phyloP scores from a whole-genome alignment of 2,113 vertebrate genomes.

The Lipophrys pholis region DNA sequence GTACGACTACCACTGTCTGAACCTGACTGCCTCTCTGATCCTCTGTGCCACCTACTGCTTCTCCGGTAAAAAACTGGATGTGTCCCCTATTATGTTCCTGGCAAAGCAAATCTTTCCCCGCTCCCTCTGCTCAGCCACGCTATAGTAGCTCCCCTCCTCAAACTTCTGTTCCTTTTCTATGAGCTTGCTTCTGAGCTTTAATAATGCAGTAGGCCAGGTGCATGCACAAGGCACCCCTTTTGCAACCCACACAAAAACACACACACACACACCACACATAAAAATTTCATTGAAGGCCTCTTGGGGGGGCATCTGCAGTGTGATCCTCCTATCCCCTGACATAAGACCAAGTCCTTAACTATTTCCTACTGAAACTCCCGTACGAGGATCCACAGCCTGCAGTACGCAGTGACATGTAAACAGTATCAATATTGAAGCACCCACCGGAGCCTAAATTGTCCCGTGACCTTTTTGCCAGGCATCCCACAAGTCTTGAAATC shows the following conservation, averaged over 20 bases:
- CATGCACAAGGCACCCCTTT: conserved; percentile 69
- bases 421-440: conserved; percentile 45
- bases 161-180: conserved; percentile 61
- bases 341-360: conserved; percentile 45
- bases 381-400: conserved; percentile 22
- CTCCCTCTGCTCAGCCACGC: background rate
- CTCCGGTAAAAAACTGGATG: conserved; percentile 16
- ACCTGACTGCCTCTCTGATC: conserved; percentile 31
- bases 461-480: conserved; percentile 5
- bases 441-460: conserved; percentile 18
- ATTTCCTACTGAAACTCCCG: conserved; percentile 41
- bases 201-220: conserved; percentile 83
- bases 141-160: conserved; percentile 34
- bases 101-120: conserved; percentile 25
- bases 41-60: conserved; percentile 31
- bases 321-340: conserved; percentile 67
- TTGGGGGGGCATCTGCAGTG: conserved; percentile 60
- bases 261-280: conserved; percentile 63
- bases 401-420: conserved; percentile 10
- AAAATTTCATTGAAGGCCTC: conserved; percentile 78
- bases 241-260: conserved; percentile 60
- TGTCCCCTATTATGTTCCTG: conserved; percentile 24
- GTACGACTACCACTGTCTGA: background rate
- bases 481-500: conserved; percentile 10
- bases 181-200: conserved; percentile 68